phyloP scores from a whole-genome alignment of 2,113 vertebrate species.

The Phrynosoma blainvillii region DNA sequence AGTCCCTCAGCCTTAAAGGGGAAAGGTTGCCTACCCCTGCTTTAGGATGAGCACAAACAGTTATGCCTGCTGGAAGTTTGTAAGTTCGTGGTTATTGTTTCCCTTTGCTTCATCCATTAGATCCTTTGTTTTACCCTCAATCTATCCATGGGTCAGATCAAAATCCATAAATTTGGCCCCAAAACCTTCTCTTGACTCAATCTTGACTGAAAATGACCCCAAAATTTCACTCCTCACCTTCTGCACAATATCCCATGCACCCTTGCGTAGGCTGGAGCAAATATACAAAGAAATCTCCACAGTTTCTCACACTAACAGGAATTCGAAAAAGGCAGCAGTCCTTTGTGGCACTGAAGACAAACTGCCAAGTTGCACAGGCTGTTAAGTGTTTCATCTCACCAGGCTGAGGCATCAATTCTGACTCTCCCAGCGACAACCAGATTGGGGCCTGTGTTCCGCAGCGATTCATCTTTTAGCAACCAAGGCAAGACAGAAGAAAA shows the following conservation, averaged over 20 bases:
- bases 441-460: constrained; percentile 92
- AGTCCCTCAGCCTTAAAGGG: no score
- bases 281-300: constrained; percentile 88
- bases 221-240: constrained; percentile 73
- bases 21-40: no score
- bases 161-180: no score
- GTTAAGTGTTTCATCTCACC: constrained; percentile 84
- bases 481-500: constrained; percentile 45
- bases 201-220: background rate
- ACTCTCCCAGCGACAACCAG: constrained; percentile 85
- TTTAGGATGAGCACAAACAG: no score
- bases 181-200: no score
- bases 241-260: constrained; percentile 92
- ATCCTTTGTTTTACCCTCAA: no score
- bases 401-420: constrained; percentile 81
- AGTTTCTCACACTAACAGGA: constrained; percentile 89
- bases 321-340: constrained; percentile 92
- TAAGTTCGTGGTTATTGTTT: no score
- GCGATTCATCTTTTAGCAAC: constrained; percentile 82
- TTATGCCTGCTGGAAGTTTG: no score
- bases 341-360: constrained; percentile 77
- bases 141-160: no score
- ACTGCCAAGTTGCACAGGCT: constrained; percentile 90
- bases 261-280: constrained; percentile 90
- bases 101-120: no score